phyloP scores from a whole-genome alignment of 2,888 invertebrate genomes.

The Penaeus monodon region DNA sequence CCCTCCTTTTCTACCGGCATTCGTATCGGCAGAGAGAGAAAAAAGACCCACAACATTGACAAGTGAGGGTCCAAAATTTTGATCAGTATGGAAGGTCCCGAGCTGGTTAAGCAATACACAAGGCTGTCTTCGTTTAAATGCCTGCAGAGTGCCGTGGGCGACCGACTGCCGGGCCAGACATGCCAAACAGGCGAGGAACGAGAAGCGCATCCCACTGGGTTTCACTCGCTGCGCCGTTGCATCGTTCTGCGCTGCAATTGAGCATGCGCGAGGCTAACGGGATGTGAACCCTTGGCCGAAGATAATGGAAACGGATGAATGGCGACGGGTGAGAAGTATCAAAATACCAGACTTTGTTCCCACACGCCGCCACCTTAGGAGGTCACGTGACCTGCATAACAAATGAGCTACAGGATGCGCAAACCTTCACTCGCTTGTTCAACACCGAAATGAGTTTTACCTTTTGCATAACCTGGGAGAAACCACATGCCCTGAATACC shows the following conservation, averaged over 20 bases:
- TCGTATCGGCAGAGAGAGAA: too few species aligned
- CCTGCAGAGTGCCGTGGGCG: constrained; percentile 28
- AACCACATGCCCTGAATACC: too few species aligned
- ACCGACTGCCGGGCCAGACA: constrained; percentile 21
- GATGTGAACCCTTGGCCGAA: constrained; percentile 28
- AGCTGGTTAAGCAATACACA: too few species aligned
- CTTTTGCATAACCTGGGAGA: too few species aligned
- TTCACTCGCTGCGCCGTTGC: constrained; percentile 28
- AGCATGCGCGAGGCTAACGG: constrained; percentile 3
- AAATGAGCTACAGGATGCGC: constrained; percentile 40
- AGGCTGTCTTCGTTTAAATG: constrained; percentile 36
- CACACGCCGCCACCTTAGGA: constrained; percentile 44
- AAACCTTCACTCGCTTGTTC: neutral
- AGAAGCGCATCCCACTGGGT: constrained; percentile 20
- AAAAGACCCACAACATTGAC: neutral
- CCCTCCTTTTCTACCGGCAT: too few species aligned
- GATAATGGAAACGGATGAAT: constrained; percentile 32
- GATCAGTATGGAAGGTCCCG: constrained; percentile 1
- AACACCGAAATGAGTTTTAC: too few species aligned
- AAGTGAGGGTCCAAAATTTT: neutral
- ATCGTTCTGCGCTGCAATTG: constrained; percentile 28
- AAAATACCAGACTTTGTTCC: constrained; percentile 46
- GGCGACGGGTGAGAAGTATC: constrained; percentile 29
- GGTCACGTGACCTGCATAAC: constrained; percentile 46
- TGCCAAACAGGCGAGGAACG: constrained; percentile 37